These are phyloP conservation scores for Isotomurus palustris DNA, from an alignment of 2,888 invertebrate genomes.

Conservation along the genomic window DNA sequence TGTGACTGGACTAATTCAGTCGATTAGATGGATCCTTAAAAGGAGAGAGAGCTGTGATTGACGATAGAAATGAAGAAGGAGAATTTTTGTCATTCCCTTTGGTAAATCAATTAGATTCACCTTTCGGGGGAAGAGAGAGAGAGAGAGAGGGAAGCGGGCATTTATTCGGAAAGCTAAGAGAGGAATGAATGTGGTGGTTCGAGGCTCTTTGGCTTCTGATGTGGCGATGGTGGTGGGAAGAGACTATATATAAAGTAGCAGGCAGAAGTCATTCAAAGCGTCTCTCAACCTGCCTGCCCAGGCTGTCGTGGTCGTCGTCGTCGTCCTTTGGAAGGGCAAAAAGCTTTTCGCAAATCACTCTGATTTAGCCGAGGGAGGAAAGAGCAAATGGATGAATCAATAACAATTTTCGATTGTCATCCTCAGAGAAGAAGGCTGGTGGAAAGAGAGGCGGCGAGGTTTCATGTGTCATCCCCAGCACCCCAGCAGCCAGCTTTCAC, in stretches of 20 bases:
- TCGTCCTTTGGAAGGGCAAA: neutral
- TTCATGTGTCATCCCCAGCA: neutral
- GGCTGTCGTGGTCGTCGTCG: neutral
- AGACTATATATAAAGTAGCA: too few species aligned
- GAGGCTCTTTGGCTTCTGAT: neutral
- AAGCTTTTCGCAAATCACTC: neutral
- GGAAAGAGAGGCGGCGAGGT: neutral
- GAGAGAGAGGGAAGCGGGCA: too few species aligned
- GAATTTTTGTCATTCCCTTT: neutral
- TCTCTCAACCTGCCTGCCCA: too few species aligned
- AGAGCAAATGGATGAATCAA: slow-evolving; percentile 33
- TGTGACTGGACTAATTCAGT: too few species aligned
- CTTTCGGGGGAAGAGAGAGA: neutral
- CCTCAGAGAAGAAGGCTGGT: too few species aligned
- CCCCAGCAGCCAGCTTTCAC: neutral
- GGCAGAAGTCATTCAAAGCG: too few species aligned
- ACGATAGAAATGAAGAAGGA: neutral
- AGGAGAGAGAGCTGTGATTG: too few species aligned
- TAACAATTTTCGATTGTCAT: slow-evolving; percentile 37
- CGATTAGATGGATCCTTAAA: too few species aligned
- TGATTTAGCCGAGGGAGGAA: neutral
- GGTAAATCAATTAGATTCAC: neutral
- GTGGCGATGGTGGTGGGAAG: too few species aligned
- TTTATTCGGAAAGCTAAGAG: too few species aligned
- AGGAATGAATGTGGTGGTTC: too few species aligned